Conservation (phyloP, 2,888 invertebrate species). For the Argynnis bischoffii region DNA sequence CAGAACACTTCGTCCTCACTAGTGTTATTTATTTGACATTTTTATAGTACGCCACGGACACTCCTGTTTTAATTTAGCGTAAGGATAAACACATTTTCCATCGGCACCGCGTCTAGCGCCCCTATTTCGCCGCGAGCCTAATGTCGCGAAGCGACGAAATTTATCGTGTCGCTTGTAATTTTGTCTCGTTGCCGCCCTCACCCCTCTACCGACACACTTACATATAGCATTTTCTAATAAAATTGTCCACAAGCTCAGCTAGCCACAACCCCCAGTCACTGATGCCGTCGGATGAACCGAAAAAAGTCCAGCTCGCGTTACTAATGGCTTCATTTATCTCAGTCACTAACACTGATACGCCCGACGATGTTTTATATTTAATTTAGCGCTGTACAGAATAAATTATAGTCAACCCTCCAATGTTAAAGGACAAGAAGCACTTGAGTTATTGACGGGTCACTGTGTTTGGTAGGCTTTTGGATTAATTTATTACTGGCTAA, state of each 20-base stretch:
- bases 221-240: conserved; percentile 80
- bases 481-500: conserved; percentile 76
- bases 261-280: conserved; percentile 69
- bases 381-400: conserved; percentile 79
- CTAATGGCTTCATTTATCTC: conserved; percentile 83
- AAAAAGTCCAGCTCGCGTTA: conserved; percentile 81
- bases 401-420: conserved; percentile 74
- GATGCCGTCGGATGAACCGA: conserved; percentile 79
- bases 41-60: conserved; percentile 73
- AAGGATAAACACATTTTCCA: conserved; percentile 68
- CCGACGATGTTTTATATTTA: conserved; percentile 82
- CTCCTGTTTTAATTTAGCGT: conserved; percentile 76
- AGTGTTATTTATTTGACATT: conserved; percentile 51
- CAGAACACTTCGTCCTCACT: conserved; percentile 22
- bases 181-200: conserved; percentile 64
- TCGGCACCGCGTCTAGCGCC: conserved; percentile 48
- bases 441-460: conserved; percentile 73
- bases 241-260: conserved; percentile 78
- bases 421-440: conserved; percentile 71
- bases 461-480: conserved; percentile 70
- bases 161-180: conserved; percentile 80
- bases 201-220: conserved; percentile 75
- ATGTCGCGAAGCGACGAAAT: conserved; percentile 77
- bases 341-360: conserved; percentile 83
- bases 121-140: conserved; percentile 69